Percentiles rank a stretch among this genome's conserved stretches.
phyloP scores from a whole-genome alignment of 1,140 invertebrate genomes.

The Hesperophylax magnus region DNA sequence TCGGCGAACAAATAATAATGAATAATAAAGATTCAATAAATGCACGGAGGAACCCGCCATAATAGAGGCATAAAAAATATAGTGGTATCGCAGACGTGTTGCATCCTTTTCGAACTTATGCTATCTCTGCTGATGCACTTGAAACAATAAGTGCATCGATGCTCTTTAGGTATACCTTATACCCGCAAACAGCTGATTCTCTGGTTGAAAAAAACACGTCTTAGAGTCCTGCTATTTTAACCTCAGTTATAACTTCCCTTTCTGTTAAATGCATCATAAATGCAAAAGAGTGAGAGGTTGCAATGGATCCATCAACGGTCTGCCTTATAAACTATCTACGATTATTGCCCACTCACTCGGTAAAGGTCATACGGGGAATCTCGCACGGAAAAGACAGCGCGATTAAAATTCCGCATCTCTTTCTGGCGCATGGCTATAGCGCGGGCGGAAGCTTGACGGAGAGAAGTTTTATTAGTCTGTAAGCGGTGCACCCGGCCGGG shows the following conservation, averaged over 20 bases:
- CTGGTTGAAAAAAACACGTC: background rate
- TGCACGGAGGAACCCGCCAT: slow-evolving; percentile 41
- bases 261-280: no score
- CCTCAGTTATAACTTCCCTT: no score
- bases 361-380: slow-evolving; percentile 44
- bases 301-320: background rate
- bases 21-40: slow-evolving; percentile 58
- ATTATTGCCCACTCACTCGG: slow-evolving; percentile 34
- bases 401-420: slow-evolving; percentile 9
- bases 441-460: slow-evolving; percentile 15
- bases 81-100: background rate
- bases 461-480: background rate
- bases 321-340: slow-evolving; percentile 54
- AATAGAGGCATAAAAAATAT: slow-evolving; percentile 56
- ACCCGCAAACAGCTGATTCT: slow-evolving; percentile 37
- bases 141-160: slow-evolving; percentile 37
- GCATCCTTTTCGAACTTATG: slow-evolving; percentile 16
- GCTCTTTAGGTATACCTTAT: background rate
- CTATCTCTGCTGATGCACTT: background rate
- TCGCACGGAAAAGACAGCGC: slow-evolving; percentile 45
- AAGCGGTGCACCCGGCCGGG: background rate
- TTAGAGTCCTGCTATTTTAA: no score
- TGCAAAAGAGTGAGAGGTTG: no score
- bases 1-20: slow-evolving; percentile 52
- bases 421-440: background rate